These are phyloP conservation scores for Chromobotia macracanthus DNA, from an alignment of 2,797 vertebrate genomes.

Conservation along the genomic window DNA sequence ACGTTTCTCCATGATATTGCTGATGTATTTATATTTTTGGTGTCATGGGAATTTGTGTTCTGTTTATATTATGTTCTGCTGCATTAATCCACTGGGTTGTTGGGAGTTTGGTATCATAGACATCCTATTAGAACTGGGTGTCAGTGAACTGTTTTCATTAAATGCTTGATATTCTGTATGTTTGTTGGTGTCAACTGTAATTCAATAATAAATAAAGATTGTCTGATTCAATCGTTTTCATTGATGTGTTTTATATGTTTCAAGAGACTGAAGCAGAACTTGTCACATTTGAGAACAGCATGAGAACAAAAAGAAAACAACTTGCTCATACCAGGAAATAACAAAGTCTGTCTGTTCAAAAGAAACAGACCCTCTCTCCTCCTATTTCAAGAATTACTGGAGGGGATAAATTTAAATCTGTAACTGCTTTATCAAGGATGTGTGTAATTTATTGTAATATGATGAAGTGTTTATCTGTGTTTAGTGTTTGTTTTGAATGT, in stretches of 20 bases:
- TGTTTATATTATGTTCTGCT: background rate
- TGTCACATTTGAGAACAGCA: background rate
- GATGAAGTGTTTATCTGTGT: too few species aligned
- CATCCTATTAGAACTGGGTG: background rate
- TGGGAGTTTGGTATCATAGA: background rate
- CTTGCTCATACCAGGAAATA: background rate
- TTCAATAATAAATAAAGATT: conserved; percentile 8
- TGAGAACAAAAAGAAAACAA: background rate
- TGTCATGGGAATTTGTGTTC: background rate
- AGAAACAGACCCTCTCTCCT: background rate
- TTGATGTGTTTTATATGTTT: background rate
- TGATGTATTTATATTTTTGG: background rate
- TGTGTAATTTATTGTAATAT: too few species aligned
- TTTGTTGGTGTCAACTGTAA: background rate
- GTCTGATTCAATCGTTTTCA: background rate
- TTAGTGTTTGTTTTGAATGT: too few species aligned
- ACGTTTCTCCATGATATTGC: background rate
- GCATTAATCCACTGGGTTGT: background rate
- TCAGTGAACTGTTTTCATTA: background rate
- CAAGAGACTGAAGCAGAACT: background rate
- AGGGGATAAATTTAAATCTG: too few species aligned
- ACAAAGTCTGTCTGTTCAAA: background rate
- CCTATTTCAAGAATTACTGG: too few species aligned
- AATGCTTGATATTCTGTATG: background rate
- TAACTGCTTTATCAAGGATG: too few species aligned